These are phyloP conservation scores for Tichodroma muraria DNA, from an alignment of 2,113 vertebrate genomes.

Conservation along the genomic window DNA sequence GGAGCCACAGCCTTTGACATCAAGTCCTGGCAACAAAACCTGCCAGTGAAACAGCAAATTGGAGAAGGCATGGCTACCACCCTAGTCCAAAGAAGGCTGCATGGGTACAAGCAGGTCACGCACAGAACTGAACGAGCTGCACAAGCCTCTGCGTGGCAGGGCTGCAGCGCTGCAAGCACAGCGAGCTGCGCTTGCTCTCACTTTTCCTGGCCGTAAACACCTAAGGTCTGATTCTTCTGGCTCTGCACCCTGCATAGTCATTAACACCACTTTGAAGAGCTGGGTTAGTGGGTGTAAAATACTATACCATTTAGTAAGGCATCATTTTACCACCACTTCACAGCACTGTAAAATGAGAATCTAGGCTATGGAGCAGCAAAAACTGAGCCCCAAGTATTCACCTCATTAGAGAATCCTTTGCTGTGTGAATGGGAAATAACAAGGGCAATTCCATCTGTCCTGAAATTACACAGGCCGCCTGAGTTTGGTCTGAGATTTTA, in stretches of 20 bases:
- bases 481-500: neutral
- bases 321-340: neutral
- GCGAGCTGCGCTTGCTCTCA: neutral
- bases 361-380: neutral
- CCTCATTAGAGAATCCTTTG: neutral
- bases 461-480: neutral
- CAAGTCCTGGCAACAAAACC: neutral
- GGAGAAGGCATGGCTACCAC: neutral
- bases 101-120: neutral
- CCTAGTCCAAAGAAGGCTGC: neutral
- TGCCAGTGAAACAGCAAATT: neutral
- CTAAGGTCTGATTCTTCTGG: neutral
- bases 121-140: neutral
- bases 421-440: neutral
- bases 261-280: neutral
- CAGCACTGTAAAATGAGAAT: neutral
- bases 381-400: neutral
- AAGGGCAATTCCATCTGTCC: neutral
- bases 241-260: neutral
- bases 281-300: conserved; percentile 16
- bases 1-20: neutral
- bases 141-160: neutral
- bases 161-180: neutral
- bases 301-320: neutral
- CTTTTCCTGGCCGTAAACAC: neutral